Evolutionary conservation across 1,140 invertebrate species (phyloP).

Genomic region (Pogonomyrmex barbatus): DNA sequence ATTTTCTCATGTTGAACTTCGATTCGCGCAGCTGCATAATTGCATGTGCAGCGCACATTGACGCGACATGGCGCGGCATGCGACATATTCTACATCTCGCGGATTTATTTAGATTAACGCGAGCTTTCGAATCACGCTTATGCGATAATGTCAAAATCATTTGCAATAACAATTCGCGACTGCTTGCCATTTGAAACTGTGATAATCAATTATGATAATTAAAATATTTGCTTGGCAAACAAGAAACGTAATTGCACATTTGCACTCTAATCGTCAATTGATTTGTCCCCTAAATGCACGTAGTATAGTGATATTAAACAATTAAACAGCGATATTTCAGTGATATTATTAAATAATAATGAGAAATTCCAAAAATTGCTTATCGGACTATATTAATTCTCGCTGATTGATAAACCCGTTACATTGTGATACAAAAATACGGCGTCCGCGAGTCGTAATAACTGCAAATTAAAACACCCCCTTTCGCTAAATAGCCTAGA

Average conservation of each 20-base stretch:
- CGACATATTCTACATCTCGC: background rate
- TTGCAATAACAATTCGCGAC: constrained; percentile 7
- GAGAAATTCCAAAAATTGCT: background rate
- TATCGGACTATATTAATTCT: background rate
- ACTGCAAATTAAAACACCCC: background rate
- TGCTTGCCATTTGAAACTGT: background rate
- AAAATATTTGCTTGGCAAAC: constrained; percentile 3
- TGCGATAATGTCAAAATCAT: constrained; percentile 1
- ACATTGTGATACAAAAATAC: background rate
- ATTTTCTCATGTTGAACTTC: background rate
- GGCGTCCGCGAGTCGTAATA: background rate
- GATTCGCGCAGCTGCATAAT: background rate
- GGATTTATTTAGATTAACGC: constrained; percentile 5
- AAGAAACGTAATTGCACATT: background rate
- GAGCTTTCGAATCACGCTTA: background rate
- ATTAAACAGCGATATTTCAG: background rate
- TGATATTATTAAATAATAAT: background rate
- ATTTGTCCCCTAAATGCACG: background rate
- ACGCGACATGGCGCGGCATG: background rate
- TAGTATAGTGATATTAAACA: background rate
- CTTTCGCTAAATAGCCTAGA: background rate
- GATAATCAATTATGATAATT: background rate
- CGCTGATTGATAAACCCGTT: background rate
- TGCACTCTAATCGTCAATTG: background rate
- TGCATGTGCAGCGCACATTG: background rate